phyloP scores from a whole-genome alignment of 2,113 vertebrate species.

The Martes martes region DNA sequence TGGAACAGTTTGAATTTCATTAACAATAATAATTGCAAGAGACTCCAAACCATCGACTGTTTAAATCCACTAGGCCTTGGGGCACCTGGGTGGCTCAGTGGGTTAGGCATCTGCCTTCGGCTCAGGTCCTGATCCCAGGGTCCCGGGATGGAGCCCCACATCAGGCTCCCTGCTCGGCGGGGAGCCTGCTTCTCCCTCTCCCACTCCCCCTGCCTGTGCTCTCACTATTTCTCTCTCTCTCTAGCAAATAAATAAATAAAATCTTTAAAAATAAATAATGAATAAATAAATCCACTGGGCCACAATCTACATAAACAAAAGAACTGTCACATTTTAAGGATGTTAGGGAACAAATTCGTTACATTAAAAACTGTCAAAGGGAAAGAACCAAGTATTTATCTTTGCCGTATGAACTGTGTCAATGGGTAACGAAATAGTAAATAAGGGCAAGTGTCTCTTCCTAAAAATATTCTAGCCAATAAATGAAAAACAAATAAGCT shows the following conservation, averaged over 20 bases:
- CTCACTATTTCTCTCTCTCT: too few species aligned
- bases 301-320: background rate
- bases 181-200: too few species aligned
- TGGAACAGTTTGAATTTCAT: background rate
- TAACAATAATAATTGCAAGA: background rate
- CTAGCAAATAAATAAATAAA: too few species aligned
- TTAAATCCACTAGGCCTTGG: background rate
- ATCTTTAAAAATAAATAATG: too few species aligned
- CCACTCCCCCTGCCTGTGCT: too few species aligned
- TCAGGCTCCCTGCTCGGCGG: too few species aligned
- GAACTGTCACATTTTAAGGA: background rate
- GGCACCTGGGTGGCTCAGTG: too few species aligned
- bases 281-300: background rate
- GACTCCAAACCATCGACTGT: background rate
- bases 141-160: too few species aligned
- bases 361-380: background rate
- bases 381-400: background rate
- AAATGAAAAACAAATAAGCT: background rate
- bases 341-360: background rate
- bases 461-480: background rate
- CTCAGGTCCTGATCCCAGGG: too few species aligned
- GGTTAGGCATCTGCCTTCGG: too few species aligned
- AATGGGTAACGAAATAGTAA: background rate
- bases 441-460: background rate
- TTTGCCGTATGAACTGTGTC: background rate